Evolutionary conservation across 1,140 invertebrate species (phyloP).

Genomic region (Cylas formicarius): DNA sequence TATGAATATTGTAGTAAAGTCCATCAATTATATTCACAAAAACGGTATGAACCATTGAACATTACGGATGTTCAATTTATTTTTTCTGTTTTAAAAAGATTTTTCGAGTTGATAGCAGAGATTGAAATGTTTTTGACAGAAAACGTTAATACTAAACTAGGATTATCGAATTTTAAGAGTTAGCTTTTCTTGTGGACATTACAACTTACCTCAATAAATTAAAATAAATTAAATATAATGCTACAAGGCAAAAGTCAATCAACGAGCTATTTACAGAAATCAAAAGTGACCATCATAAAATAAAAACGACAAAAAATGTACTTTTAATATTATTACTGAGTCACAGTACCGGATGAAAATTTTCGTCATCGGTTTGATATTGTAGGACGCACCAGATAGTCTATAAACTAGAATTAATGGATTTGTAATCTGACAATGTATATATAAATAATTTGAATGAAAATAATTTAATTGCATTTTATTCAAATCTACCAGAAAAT

Average conservation of each 20-base stretch:
- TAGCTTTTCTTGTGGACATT: constrained; percentile 9
- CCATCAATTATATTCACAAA: constrained; percentile 16
- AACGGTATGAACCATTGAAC: constrained; percentile 12
- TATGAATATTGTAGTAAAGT: constrained; percentile 16
- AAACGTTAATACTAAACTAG: constrained; percentile 2
- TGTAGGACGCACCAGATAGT: neutral
- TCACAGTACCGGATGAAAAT: too few species aligned
- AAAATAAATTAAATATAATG: constrained; percentile 10
- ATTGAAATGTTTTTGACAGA: constrained; percentile 9
- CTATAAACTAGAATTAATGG: constrained; percentile 11
- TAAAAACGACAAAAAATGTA: constrained; percentile 13
- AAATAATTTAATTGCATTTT: constrained; percentile 15
- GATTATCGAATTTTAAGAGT: constrained; percentile 3
- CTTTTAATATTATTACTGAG: constrained; percentile 9
- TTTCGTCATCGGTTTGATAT: constrained; percentile 1
- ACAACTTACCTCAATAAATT: constrained; percentile 7
- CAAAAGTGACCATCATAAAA: constrained; percentile 7
- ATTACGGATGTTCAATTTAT: constrained; percentile 10
- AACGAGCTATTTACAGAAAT: too few species aligned
- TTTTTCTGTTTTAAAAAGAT: constrained; percentile 10
- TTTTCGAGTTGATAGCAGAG: constrained; percentile 10
- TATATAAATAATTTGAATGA: constrained; percentile 8
- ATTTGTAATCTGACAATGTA: constrained; percentile 12
- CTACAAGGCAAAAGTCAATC: constrained; percentile 7
- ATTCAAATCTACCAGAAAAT: constrained; percentile 4